phyloP scores from a whole-genome alignment of 1,140 invertebrate species.

The Neodiprion lecontei region DNA sequence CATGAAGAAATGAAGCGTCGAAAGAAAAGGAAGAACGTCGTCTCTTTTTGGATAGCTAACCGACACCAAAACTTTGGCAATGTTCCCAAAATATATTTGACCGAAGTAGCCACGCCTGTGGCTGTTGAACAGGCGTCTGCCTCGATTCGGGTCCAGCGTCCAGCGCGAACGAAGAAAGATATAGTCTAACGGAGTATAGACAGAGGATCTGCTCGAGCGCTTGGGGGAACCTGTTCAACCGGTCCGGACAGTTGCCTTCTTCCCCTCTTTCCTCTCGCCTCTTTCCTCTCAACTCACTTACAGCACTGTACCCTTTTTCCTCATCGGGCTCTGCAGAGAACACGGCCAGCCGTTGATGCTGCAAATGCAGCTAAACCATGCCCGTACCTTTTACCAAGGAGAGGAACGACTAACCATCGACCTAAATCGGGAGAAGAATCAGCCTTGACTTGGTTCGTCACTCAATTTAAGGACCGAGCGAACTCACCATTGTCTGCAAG shows the following conservation, averaged over 20 bases:
- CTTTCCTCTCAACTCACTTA: background rate
- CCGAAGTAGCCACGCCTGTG: background rate
- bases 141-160: slow-evolving; percentile 22
- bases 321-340: background rate
- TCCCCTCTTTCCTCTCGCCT: slow-evolving; percentile 32
- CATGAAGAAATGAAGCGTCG: too few species aligned
- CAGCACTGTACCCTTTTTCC: background rate
- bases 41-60: too few species aligned
- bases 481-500: too few species aligned
- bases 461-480: too few species aligned
- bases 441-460: background rate
- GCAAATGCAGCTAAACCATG: background rate
- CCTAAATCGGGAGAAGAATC: slow-evolving; percentile 1
- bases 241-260: slow-evolving; percentile 43
- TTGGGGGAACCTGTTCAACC: slow-evolving; percentile 54
- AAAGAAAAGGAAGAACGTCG: too few species aligned
- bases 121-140: background rate
- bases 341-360: background rate
- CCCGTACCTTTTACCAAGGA: too few species aligned
- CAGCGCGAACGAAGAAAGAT: slow-evolving; percentile 46
- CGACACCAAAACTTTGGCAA: background rate
- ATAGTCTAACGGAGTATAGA: slow-evolving; percentile 54
- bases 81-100: background rate
- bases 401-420: background rate
- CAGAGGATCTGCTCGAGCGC: slow-evolving; percentile 49